Percentiles rank a stretch among this genome's conserved stretches.
phyloP scores from a whole-genome alignment of 2,113 vertebrate species.

The Chamaetylas fuelleborni region DNA sequence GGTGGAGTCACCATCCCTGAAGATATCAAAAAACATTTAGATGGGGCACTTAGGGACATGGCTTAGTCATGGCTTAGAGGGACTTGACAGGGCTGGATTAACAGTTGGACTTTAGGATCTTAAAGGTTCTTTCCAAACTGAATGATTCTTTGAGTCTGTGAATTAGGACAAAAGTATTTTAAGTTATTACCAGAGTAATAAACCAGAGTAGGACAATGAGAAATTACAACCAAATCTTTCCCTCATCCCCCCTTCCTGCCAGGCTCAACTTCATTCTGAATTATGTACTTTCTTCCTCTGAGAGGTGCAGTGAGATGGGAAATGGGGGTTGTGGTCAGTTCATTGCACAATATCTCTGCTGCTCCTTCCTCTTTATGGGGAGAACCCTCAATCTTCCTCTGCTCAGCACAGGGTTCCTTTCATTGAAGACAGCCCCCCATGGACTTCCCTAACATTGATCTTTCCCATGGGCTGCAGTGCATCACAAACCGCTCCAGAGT shows the following conservation, averaged over 20 bases:
- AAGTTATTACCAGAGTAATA: too few species aligned
- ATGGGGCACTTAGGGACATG: background rate
- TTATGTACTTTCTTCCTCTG: background rate
- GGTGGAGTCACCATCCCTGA: background rate
- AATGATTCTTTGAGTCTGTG: background rate
- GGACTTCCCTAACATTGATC: background rate
- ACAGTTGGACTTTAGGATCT: background rate
- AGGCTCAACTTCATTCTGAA: background rate
- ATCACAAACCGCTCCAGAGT: background rate
- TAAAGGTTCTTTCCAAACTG: background rate
- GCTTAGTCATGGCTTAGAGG: background rate
- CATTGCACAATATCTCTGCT: accelerated
- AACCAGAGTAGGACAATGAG: background rate
- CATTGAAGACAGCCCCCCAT: accelerated
- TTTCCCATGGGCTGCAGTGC: background rate
- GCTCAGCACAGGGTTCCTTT: background rate
- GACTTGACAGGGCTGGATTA: background rate
- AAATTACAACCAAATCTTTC: background rate
- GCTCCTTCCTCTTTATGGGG: background rate
- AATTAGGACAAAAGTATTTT: background rate
- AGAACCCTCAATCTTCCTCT: background rate
- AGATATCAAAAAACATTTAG: background rate
- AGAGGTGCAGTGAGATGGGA: accelerated
- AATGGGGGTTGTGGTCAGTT: background rate
- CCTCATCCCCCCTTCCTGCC: accelerated